Evolutionary conservation across 1,140 invertebrate species (phyloP).

Genomic region (Cyclargus thomasi): DNA sequence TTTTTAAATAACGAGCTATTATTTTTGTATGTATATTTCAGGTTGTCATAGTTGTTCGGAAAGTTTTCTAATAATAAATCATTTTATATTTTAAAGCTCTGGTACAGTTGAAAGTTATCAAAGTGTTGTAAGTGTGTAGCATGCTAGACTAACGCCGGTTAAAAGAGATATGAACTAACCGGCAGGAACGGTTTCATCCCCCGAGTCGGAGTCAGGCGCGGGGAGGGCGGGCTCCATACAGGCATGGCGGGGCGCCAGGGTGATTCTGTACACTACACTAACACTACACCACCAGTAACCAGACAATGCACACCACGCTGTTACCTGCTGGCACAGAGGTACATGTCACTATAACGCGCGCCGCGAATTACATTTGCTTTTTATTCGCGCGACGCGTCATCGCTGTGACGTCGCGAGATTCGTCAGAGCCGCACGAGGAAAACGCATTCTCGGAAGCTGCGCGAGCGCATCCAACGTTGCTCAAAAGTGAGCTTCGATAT

Average conservation of each 20-base stretch:
- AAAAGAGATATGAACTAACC: slow-evolving; percentile 36
- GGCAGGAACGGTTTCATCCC: slow-evolving; percentile 55
- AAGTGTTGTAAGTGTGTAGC: too few relatives aligned
- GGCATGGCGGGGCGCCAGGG: slow-evolving; percentile 59
- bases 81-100: too few relatives aligned
- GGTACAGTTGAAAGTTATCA: too few relatives aligned
- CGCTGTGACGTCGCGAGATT: slow-evolving; percentile 31
- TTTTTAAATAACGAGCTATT: too few relatives aligned
- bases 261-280: slow-evolving; percentile 18
- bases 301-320: slow-evolving; percentile 19
- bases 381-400: slow-evolving; percentile 54
- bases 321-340: slow-evolving; percentile 13
- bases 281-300: slow-evolving; percentile 20
- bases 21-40: too few relatives aligned
- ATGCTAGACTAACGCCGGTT: too few relatives aligned
- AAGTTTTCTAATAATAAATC: too few relatives aligned
- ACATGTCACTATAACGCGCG: slow-evolving; percentile 42
- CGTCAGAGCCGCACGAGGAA: slow-evolving; percentile 52
- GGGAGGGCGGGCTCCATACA: slow-evolving; percentile 54
- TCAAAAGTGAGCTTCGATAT: neutral
- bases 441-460: slow-evolving; percentile 68
- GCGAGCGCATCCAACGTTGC: slow-evolving; percentile 20
- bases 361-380: slow-evolving; percentile 40
- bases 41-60: too few relatives aligned
- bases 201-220: slow-evolving; percentile 40